Evolutionary conservation across 1,140 invertebrate genomes (phyloP), one percentile per base, ranked within the genome.

Genomic region (Chlorops oryzae): DNA sequence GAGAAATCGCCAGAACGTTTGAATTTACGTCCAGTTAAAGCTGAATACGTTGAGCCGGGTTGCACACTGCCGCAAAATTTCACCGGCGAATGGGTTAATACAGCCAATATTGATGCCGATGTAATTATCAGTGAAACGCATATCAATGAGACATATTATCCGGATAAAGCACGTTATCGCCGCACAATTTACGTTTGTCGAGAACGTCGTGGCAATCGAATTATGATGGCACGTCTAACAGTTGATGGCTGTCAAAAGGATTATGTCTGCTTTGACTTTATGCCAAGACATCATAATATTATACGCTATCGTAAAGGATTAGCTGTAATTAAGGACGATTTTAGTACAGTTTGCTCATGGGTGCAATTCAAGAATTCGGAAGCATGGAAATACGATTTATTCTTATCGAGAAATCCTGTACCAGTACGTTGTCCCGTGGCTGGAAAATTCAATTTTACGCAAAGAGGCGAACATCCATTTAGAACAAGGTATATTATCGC

Each of bases 231-330:
- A 7, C 78, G 92, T 54, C 80, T 97, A 6, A 95, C 92, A 5
- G 92, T 97, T 1, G 94, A 97, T 76, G 94, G 92, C 77, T 98
- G 93, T 75, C 94, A 98, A 76, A 94, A 96, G 63, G 95, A 98
- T 81, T 98, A 90, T 64, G 84, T 97, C 7, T 98, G 96, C 64
- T 96, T 96, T 63, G 92, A 98, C 68, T 96, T 98, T 72, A 83
- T 97, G 10, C 89, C 92, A 0, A 81, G 90, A 52, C 94, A 98
- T 78, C 93, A 97, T 61, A 97, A 96, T 70, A 81, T 98, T 55
- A 96, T 98, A 57, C 74, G 82, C 60, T 98, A 90, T 72, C 81
- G 95, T 56, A 88, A 87, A 73, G 92, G 94, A 51, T 69, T 92
- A 46, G 89, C 91, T 20, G 88, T 93, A 54, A 94, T 93, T 41